Evolutionary conservation across 2,113 vertebrate genomes (phyloP).

Genomic region (Caranx melampygus): DNA sequence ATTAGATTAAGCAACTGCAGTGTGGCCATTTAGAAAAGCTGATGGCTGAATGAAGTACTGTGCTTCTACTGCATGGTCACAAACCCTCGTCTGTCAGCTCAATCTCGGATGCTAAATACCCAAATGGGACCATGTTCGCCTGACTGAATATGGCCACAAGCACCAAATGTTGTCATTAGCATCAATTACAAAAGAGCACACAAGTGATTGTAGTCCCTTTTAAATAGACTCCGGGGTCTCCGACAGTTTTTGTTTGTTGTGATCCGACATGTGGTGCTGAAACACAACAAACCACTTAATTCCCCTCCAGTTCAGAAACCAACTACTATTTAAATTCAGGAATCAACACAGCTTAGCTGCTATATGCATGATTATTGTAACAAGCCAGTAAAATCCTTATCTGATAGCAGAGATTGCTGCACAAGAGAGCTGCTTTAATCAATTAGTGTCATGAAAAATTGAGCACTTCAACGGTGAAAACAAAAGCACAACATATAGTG

Average conservation of each 20-base stretch:
- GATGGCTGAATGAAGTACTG: constrained; percentile 19
- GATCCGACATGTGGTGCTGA: constrained; percentile 12
- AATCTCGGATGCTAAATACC: constrained; percentile 41
- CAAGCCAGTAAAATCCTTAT: background rate
- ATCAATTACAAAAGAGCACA: constrained; percentile 38
- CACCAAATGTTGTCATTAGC: constrained; percentile 31
- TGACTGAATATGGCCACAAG: constrained; percentile 49
- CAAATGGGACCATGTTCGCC: constrained; percentile 24
- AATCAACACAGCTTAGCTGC: constrained; percentile 1
- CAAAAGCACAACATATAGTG: constrained; percentile 15
- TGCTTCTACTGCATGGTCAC: constrained; percentile 26
- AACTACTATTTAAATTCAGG: constrained; percentile 3
- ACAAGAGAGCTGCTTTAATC: background rate
- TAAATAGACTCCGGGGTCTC: constrained; percentile 14
- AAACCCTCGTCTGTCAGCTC: constrained; percentile 52
- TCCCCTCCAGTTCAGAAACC: constrained; percentile 24
- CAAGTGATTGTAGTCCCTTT: constrained; percentile 24
- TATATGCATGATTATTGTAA: constrained; percentile 5
- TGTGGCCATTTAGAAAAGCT: constrained; percentile 31
- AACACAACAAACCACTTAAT: constrained; percentile 8
- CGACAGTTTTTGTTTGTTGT: constrained; percentile 11
- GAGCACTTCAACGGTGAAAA: constrained; percentile 14
- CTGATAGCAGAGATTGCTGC: constrained; percentile 1
- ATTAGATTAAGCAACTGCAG: constrained; percentile 25
- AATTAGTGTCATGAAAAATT: background rate